Evolutionary conservation across 2,888 invertebrate species (phyloP), one percentile per base, ranked within the genome.

Genomic region (Teleogryllus oceanicus): DNA sequence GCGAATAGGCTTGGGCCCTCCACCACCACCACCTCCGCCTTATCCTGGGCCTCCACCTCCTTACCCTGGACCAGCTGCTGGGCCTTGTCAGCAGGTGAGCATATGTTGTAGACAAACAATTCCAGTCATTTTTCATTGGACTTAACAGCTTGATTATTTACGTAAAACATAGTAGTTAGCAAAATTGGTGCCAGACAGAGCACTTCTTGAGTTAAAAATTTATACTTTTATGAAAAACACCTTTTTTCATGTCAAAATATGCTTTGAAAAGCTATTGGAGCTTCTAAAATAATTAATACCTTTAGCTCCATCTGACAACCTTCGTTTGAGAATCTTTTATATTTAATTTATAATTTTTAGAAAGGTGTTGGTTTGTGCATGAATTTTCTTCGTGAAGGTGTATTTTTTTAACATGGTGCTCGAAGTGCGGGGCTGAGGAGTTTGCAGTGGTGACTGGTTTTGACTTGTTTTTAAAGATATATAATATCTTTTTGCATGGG

Each of bases 11-110:
- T 76, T 81, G 74, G 80, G 82, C 49, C 89, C 37, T 37, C 37
- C 89, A 0, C 90, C 92, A 13, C 92, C 92, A 50, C 93, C 93
- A 4, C 94, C 93, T 79, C 94, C 94, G 50, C 92, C 93, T 80
- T 91, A 92, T 87, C 92, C 92, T 37, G 92, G 92, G 78, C 92
- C 92, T 11, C 92, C 93, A 20, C 92, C 92, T n/a, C 91, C 91
- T 1, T 92, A 92, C 85, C 92, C 92, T 49, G 91, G 91, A 83
- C 91, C 89, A 12, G 82, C 84, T n/a, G 13, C 62, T 62, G 62
- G 80, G 18, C 76, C 80, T 20, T 78, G 80, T 62, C 80, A 80
- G 87, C 88, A 87, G 85, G 87, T 87, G 84, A 82, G 86, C 85
- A 79, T 75, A 76, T 50, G 16, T 18, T 11, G n/a, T 62, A 62